Evolutionary conservation across 2,888 invertebrate species (phyloP).

Genomic region (Pimpla rufipes): DNA sequence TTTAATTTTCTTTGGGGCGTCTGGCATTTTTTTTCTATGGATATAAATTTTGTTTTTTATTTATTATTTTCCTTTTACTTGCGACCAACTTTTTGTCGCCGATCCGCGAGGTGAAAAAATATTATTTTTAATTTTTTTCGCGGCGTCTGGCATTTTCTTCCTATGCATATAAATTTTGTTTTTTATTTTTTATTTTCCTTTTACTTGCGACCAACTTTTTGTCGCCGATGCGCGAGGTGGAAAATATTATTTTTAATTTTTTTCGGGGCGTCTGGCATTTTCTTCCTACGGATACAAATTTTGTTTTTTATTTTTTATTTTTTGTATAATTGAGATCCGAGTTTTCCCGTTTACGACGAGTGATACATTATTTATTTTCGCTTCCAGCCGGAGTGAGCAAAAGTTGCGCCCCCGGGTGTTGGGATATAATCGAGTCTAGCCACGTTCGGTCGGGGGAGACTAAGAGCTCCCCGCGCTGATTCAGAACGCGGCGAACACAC

Average conservation of each 20-base stretch:
- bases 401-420: constrained; percentile 4
- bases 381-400: neutral
- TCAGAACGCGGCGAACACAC: neutral
- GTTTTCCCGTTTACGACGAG: constrained; percentile 21
- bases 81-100: too few species aligned
- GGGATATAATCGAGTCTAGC: constrained; percentile 46
- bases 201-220: constrained; percentile 47
- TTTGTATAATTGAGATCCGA: constrained; percentile 7
- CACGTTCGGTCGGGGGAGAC: constrained; percentile 23
- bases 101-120: too few species aligned
- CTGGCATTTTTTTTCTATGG: constrained; percentile 10
- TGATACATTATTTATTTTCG: neutral
- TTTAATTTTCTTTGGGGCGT: neutral
- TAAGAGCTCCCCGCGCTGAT: neutral
- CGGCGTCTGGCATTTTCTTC: too few species aligned
- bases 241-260: constrained; percentile 35
- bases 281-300: neutral
- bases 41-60: neutral
- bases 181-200: too few species aligned
- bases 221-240: constrained; percentile 34
- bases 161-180: too few species aligned
- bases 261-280: constrained; percentile 3
- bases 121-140: too few species aligned
- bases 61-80: too few species aligned
- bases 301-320: too few species aligned